A percentile compares a stretch with the other conserved stretches of the same genome.
phyloP scores from a whole-genome alignment of 2,797 vertebrate species.

The Melanogrammus aeglefinus region DNA sequence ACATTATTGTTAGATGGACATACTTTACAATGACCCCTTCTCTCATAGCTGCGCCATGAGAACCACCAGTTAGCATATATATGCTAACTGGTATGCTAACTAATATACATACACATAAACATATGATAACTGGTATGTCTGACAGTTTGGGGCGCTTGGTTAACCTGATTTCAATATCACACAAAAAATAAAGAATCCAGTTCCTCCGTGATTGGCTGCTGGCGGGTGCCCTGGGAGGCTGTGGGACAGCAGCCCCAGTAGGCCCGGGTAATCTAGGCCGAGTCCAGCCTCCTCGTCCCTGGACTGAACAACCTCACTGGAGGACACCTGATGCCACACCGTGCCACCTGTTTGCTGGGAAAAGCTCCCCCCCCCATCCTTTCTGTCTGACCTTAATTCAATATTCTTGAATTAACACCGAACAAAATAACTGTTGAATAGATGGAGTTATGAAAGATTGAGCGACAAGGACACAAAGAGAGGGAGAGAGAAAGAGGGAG shows the following conservation, averaged over 20 bases:
- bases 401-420: constrained; percentile 41
- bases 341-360: constrained; percentile 60
- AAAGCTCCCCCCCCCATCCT: constrained; percentile 39
- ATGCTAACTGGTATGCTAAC: background rate
- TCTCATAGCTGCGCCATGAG: background rate
- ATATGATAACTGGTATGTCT: background rate
- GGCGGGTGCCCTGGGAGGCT: constrained; percentile 33
- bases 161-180: constrained; percentile 56
- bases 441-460: constrained; percentile 10
- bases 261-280: constrained; percentile 58
- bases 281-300: constrained; percentile 20
- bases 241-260: constrained; percentile 50
- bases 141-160: constrained; percentile 28
- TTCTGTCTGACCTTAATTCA: constrained; percentile 30
- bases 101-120: background rate
- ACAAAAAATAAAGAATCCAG: constrained; percentile 49
- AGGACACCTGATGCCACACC: constrained; percentile 58
- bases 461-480: constrained; percentile 19
- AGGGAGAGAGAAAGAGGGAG: background rate
- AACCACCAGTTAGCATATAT: background rate
- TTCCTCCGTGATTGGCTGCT: constrained; percentile 49
- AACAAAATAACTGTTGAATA: constrained; percentile 50
- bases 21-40: background rate
- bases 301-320: constrained; percentile 32
- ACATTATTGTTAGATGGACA: background rate